Evolutionary conservation across 2,113 vertebrate genomes (phyloP).

Genomic region (Orientallactaga bullata): DNA sequence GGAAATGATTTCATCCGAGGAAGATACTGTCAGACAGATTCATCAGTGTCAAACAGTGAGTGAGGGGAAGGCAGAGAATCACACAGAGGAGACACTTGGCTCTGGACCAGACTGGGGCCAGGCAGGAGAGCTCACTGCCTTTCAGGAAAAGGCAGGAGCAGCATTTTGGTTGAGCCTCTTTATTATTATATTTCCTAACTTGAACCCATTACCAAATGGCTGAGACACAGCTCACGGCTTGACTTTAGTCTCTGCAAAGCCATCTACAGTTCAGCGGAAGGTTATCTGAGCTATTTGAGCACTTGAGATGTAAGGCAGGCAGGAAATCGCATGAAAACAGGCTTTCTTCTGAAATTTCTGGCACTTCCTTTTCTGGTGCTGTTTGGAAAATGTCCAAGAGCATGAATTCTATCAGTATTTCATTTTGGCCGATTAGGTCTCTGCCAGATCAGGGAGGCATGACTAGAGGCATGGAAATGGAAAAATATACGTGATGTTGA

Average conservation of each 20-base stretch:
- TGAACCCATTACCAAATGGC: background rate
- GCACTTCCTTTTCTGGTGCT: conserved; percentile 79
- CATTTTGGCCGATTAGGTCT: conserved; percentile 39
- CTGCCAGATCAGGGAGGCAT: background rate
- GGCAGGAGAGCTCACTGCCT: background rate
- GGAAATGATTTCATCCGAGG: background rate
- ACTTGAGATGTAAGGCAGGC: conserved; percentile 69
- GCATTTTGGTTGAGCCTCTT: background rate
- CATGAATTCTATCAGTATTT: conserved; percentile 56
- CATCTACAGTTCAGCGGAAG: conserved; percentile 68
- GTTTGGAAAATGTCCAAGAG: conserved; percentile 75
- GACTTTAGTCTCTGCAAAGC: conserved; percentile 39
- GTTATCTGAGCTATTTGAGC: conserved; percentile 77
- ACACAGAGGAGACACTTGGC: background rate
- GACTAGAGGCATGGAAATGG: conserved; percentile 3
- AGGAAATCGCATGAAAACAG: conserved; percentile 82
- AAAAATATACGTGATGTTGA: conserved; percentile 5
- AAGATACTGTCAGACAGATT: background rate
- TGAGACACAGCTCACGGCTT: background rate
- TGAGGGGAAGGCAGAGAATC: background rate
- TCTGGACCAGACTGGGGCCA: background rate
- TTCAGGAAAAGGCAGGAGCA: background rate
- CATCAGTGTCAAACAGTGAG: background rate
- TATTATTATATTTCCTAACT: background rate
- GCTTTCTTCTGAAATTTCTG: conserved; percentile 80